Evolutionary conservation across 2,797 vertebrate genomes (phyloP).

Genomic region (Chaetophractus vellerosus): DNA sequence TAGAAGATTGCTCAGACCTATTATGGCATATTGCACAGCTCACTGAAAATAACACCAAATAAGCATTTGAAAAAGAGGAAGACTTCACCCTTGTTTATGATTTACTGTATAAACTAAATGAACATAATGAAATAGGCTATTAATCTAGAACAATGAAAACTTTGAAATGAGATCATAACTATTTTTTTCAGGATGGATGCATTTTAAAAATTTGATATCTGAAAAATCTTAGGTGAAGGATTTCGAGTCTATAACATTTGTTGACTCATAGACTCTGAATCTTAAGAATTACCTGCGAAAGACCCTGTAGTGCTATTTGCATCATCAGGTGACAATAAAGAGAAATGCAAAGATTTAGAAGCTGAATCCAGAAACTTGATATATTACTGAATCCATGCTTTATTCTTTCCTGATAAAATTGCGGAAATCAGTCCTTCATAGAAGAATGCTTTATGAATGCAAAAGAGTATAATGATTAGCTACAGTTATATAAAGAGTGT

Average conservation of each 20-base stretch:
- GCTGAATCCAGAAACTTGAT: neutral
- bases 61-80: neutral
- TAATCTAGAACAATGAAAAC: neutral
- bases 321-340: constrained; percentile 10
- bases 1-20: neutral
- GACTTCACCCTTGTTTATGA: too few relatives aligned
- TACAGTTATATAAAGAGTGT: neutral
- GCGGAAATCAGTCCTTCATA: neutral
- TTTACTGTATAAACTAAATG: neutral
- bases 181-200: neutral
- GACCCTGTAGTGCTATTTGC: neutral
- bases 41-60: neutral
- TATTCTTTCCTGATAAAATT: neutral
- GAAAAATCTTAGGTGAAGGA: neutral
- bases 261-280: neutral
- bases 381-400: neutral
- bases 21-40: neutral
- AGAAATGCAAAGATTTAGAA: constrained; percentile 38
- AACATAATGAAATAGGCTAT: neutral
- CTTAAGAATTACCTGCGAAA: neutral
- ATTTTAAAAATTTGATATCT: neutral
- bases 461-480: neutral
- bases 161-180: neutral
- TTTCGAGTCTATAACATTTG: neutral
- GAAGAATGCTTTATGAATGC: constrained; percentile 3